Conservation (phyloP, 1,140 invertebrate species). For the Xylocopa sonorina region DNA sequence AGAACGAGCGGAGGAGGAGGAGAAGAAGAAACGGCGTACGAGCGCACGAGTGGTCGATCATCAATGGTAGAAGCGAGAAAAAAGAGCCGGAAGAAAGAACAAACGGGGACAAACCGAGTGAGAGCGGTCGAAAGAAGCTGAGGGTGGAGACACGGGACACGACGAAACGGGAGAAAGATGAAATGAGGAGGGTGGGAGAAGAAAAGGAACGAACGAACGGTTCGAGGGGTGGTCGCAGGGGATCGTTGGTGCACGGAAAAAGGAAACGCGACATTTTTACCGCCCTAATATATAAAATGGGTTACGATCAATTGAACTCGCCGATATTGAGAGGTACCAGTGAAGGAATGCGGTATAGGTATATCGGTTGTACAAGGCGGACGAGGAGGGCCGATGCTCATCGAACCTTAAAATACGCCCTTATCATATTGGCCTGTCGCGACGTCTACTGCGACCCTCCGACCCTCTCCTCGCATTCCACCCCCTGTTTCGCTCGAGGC, state of each 20-base stretch:
- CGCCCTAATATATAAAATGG: slow-evolving; percentile 67
- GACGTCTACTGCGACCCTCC: background rate
- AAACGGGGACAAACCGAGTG: background rate
- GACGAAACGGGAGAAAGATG: background rate
- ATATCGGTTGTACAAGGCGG: slow-evolving; percentile 45
- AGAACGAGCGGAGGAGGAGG: background rate
- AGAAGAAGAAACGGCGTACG: background rate
- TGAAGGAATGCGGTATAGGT: slow-evolving; percentile 57
- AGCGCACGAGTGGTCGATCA: slow-evolving; percentile 21
- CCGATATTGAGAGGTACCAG: slow-evolving; percentile 62
- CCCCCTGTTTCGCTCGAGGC: no score
- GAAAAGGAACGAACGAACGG: background rate
- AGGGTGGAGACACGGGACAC: background rate
- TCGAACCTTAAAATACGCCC: slow-evolving; percentile 69
- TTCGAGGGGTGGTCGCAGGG: background rate
- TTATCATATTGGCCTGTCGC: slow-evolving; percentile 64
- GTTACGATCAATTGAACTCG: slow-evolving; percentile 68
- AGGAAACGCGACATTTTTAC: slow-evolving; percentile 67
- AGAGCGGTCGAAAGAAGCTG: background rate
- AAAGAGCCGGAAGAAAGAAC: background rate
- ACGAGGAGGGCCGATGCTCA: slow-evolving; percentile 62
- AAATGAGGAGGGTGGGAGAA: background rate
- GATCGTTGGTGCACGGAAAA: background rate
- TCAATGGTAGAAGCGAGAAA: background rate
- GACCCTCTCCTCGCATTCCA: background rate